Conservation (phyloP, 2,113 vertebrate species). For the Manacus vitellinus region DNA sequence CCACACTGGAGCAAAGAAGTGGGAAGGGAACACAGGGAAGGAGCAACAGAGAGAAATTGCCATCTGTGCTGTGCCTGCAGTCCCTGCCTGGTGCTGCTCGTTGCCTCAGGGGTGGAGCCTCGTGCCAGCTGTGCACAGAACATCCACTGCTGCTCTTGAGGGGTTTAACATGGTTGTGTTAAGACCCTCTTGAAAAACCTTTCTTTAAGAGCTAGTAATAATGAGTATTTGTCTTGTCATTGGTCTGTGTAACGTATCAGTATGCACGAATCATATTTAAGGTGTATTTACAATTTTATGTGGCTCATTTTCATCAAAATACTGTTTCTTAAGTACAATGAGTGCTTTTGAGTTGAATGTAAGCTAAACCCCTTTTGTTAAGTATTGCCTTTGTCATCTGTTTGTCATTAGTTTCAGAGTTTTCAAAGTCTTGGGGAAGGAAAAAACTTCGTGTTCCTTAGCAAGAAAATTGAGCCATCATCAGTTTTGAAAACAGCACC, state of each 20-base stretch:
- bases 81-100: not conserved
- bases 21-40: not conserved
- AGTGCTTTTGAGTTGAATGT: not conserved
- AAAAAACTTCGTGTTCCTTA: constrained; percentile 60
- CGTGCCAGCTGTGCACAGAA: not conserved
- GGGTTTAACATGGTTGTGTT: not conserved
- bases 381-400: not conserved
- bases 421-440: not conserved
- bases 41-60: not conserved
- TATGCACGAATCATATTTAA: not conserved
- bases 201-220: not conserved
- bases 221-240: fast-evolving
- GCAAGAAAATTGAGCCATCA: constrained; percentile 72
- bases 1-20: not conserved
- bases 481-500: constrained; percentile 75
- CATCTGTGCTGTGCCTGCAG: not conserved
- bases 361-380: not conserved
- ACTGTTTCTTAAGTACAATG: not conserved
- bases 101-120: not conserved
- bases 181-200: not conserved
- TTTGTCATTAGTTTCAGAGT: not conserved
- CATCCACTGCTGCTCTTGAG: not conserved
- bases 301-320: not conserved
- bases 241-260: not conserved
- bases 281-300: not conserved